Percentiles rank a stretch among this genome's conserved stretches.
Evolutionary conservation across 2,797 vertebrate species (phyloP).

Genomic region (Gallinago solitaria): DNA sequence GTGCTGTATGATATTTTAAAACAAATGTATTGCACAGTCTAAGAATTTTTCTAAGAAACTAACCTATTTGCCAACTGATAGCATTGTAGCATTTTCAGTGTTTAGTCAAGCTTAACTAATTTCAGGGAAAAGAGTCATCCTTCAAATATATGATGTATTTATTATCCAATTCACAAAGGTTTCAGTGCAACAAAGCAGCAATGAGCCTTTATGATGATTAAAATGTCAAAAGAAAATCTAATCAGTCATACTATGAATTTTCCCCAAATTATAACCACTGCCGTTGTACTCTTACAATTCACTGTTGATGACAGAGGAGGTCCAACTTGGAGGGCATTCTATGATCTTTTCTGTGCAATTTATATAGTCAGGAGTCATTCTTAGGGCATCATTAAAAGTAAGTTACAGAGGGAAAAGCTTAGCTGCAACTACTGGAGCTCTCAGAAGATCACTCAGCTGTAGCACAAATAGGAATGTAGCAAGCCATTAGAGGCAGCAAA

Average conservation of each 20-base stretch:
- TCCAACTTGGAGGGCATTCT: not conserved
- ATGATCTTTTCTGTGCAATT: not conserved
- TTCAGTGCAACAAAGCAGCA: slow-evolving; percentile 38
- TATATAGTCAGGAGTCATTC: not conserved
- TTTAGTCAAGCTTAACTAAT: slow-evolving; percentile 29
- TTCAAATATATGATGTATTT: slow-evolving; percentile 34
- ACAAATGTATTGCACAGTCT: not conserved
- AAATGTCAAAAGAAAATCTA: slow-evolving; percentile 42
- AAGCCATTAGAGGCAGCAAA: not conserved
- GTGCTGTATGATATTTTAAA: not conserved
- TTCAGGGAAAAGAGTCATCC: slow-evolving; percentile 3
- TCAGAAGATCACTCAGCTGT: not conserved
- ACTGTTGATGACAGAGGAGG: not conserved
- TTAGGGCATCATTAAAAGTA: not conserved
- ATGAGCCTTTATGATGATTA: slow-evolving; percentile 34
- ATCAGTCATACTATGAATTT: slow-evolving; percentile 24
- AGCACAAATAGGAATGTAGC: not conserved
- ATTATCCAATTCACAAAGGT: slow-evolving; percentile 43
- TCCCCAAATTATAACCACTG: not conserved
- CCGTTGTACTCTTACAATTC: not conserved
- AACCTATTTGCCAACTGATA: not conserved
- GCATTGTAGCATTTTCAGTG: not conserved
- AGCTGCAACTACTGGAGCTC: not conserved
- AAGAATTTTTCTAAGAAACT: not conserved
- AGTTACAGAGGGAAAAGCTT: not conserved